Evolutionary conservation across 2,113 vertebrate species (phyloP).

Genomic region (Andinoacara biseriatus): DNA sequence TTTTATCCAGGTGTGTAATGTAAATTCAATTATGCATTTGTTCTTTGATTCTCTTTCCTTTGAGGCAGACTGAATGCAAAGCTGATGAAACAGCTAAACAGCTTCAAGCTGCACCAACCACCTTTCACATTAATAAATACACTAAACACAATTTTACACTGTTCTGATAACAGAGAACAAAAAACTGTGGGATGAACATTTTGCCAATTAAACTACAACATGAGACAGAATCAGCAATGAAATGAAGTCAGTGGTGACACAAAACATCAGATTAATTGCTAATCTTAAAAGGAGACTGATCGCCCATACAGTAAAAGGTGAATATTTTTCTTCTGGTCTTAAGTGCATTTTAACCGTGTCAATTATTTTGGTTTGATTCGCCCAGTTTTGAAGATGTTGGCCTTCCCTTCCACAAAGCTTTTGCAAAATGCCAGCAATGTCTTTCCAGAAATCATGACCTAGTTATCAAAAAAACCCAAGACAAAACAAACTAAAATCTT

Average conservation of each 20-base stretch:
- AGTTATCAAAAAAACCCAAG: background rate
- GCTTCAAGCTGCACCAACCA: constrained; percentile 46
- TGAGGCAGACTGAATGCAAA: constrained; percentile 57
- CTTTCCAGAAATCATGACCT: background rate
- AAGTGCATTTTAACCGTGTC: background rate
- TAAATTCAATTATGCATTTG: constrained; percentile 73
- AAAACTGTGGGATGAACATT: background rate
- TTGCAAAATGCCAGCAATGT: background rate
- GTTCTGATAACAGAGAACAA: background rate
- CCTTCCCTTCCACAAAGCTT: background rate
- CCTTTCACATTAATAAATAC: constrained; percentile 29
- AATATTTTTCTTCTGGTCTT: background rate
- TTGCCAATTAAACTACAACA: background rate
- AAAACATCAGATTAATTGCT: background rate
- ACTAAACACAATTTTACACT: constrained; percentile 6
- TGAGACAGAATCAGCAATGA: background rate
- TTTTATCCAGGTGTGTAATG: constrained; percentile 69
- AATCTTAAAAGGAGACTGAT: background rate
- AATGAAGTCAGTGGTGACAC: background rate
- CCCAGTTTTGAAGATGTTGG: background rate
- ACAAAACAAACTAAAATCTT: background rate
- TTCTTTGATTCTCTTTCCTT: constrained; percentile 71
- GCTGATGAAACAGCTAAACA: constrained; percentile 55
- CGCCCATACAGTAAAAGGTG: background rate
- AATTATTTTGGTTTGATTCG: no score